Conservation (phyloP, 2,888 invertebrate genomes). For the Periphyllus acericola region DNA sequence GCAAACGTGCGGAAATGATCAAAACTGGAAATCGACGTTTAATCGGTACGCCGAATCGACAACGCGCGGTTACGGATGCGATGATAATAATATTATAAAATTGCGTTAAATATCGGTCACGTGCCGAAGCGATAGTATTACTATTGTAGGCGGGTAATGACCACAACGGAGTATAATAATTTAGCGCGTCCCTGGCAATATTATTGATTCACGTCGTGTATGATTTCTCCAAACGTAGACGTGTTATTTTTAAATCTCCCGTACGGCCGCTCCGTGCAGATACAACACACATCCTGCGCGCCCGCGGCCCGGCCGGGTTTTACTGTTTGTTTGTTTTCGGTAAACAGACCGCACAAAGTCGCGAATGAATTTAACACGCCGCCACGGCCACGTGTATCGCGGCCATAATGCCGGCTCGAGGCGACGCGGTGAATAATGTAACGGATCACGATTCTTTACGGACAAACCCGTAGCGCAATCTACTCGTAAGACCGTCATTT, state of each 20-base stretch:
- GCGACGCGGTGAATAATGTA: too few species aligned
- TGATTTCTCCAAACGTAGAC: not conserved
- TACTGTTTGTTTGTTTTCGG: not conserved
- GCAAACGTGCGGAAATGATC: too few species aligned
- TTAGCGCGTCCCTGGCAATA: not conserved
- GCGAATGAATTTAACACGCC: not conserved
- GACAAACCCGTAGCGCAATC: constrained; percentile 40
- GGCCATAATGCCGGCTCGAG: too few species aligned
- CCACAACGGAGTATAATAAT: not conserved
- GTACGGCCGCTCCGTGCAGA: not conserved
- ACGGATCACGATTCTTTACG: not conserved
- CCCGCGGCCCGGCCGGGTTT: not conserved
- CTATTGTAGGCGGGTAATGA: not conserved
- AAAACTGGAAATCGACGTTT: too few species aligned
- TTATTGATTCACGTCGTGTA: not conserved
- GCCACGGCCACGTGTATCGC: too few species aligned
- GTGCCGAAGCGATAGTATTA: not conserved
- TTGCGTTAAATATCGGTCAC: not conserved
- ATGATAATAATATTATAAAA: too few species aligned
- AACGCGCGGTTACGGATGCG: too few species aligned
- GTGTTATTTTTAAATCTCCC: not conserved
- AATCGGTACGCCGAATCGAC: too few species aligned
- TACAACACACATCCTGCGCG: not conserved
- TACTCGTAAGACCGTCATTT: constrained; percentile 9
- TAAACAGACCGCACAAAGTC: not conserved